phyloP scores from a whole-genome alignment of 2,113 vertebrate genomes.

The Zeus faber region DNA sequence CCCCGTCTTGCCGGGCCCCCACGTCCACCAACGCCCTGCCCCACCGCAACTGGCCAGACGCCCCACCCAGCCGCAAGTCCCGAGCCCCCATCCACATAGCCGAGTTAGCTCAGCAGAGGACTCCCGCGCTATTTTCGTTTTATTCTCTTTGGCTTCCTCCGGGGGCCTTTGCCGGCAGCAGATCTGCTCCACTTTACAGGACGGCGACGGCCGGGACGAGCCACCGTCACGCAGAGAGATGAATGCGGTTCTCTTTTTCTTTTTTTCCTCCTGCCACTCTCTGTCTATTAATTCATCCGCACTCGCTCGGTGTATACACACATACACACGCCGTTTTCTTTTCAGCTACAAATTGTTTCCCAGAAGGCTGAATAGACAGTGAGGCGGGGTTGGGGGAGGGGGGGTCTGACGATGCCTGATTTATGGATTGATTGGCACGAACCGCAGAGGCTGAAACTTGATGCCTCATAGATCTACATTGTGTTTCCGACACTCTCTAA shows the following conservation, averaged over 20 bases:
- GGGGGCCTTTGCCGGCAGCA: neutral
- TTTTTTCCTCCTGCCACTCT: constrained; percentile 20
- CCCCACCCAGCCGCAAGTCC: too few relatives aligned
- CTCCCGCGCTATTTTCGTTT: too few relatives aligned
- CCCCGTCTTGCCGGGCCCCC: too few relatives aligned
- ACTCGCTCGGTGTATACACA: constrained; percentile 1
- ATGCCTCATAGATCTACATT: constrained; percentile 28
- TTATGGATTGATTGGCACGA: constrained; percentile 51
- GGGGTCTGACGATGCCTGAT: constrained; percentile 29
- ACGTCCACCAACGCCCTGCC: too few relatives aligned
- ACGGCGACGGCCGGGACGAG: constrained; percentile 13
- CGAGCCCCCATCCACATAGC: too few relatives aligned
- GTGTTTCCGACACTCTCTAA: neutral
- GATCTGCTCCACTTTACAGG: constrained; percentile 19
- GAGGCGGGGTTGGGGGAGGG: neutral
- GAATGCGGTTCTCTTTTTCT: constrained; percentile 45
- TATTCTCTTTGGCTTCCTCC: neutral
- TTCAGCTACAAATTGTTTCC: constrained; percentile 7
- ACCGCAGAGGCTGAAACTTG: constrained; percentile 7
- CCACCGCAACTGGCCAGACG: too few relatives aligned
- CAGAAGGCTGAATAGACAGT: constrained; percentile 12
- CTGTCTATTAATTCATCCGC: constrained; percentile 22
- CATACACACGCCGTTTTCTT: neutral
- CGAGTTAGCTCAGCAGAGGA: too few relatives aligned
- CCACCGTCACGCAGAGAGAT: constrained; percentile 36